Evolutionary conservation across 2,888 invertebrate genomes (phyloP).

Genomic region (Myopa tessellatipennis): DNA sequence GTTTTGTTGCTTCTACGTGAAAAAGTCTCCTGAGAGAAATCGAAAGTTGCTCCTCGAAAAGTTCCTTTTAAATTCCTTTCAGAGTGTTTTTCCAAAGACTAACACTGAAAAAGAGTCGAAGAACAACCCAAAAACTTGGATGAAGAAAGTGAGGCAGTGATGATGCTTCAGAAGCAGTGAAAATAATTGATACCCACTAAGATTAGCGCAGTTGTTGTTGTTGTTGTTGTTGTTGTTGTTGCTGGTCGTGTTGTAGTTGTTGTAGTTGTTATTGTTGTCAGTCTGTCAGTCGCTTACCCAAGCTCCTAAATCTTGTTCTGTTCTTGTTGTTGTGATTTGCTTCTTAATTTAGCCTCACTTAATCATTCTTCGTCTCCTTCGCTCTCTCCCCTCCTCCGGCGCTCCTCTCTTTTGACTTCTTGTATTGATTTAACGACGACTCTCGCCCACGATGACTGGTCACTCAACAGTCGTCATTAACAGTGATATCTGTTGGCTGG

Average conservation of each 20-base stretch:
- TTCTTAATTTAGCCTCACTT: not conserved
- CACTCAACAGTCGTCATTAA: not conserved
- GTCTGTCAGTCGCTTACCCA: too few relatives aligned
- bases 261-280: too few relatives aligned
- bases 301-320: not conserved
- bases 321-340: not conserved
- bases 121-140: too few relatives aligned
- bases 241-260: constrained; percentile 1
- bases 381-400: not conserved
- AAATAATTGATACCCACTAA: too few relatives aligned
- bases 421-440: not conserved
- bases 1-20: too few relatives aligned
- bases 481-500: not conserved
- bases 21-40: too few relatives aligned
- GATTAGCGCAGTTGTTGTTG: constrained; percentile 11
- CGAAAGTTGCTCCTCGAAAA: too few relatives aligned
- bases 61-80: too few relatives aligned
- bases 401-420: not conserved
- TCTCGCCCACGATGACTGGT: not conserved
- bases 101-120: too few relatives aligned
- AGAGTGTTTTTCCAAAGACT: too few relatives aligned
- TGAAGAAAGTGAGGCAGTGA: too few relatives aligned
- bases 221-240: not conserved
- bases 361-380: not conserved
- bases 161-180: too few relatives aligned